Percentiles rank a stretch among this genome's conserved stretches.
phyloP scores from a whole-genome alignment of 23 tunicate species.

The Diplosoma virens region DNA sequence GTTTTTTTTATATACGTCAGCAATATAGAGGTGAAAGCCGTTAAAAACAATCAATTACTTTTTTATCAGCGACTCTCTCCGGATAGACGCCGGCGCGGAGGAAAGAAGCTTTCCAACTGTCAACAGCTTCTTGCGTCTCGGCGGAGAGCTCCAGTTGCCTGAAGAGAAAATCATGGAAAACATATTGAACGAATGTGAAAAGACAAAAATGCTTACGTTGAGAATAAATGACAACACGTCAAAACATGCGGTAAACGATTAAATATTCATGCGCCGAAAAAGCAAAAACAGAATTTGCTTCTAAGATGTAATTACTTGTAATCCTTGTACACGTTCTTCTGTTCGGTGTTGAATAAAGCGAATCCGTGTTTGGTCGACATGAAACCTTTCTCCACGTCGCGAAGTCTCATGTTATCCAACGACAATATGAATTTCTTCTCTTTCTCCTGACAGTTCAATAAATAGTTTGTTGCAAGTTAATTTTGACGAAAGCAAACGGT shows the following conservation, averaged over 20 bases:
- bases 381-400: slow-evolving; percentile 62
- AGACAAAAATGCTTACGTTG: neutral
- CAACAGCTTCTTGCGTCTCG: slow-evolving; percentile 82
- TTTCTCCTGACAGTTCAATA: slow-evolving; percentile 85
- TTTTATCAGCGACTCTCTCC: slow-evolving; percentile 40
- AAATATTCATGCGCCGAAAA: neutral
- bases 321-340: slow-evolving; percentile 94
- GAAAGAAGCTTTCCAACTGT: slow-evolving; percentile 96
- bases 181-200: too few species aligned
- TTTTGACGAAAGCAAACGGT: too few species aligned
- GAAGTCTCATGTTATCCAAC: slow-evolving; percentile 70
- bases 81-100: slow-evolving; percentile 95
- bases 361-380: slow-evolving; percentile 84
- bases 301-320: slow-evolving; percentile 66
- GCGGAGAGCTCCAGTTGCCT: slow-evolving; percentile 87
- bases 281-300: too few species aligned
- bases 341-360: slow-evolving; percentile 82
- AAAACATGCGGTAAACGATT: too few species aligned
- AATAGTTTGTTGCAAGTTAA: too few species aligned
- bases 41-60: neutral
- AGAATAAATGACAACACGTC: neutral
- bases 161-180: too few species aligned
- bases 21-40: too few species aligned
- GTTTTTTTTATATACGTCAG: too few species aligned
- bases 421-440: slow-evolving; percentile 85